These are phyloP conservation scores for Phyllostomus hastatus DNA, from an alignment of 2,113 vertebrate species.

Conservation along the genomic window DNA sequence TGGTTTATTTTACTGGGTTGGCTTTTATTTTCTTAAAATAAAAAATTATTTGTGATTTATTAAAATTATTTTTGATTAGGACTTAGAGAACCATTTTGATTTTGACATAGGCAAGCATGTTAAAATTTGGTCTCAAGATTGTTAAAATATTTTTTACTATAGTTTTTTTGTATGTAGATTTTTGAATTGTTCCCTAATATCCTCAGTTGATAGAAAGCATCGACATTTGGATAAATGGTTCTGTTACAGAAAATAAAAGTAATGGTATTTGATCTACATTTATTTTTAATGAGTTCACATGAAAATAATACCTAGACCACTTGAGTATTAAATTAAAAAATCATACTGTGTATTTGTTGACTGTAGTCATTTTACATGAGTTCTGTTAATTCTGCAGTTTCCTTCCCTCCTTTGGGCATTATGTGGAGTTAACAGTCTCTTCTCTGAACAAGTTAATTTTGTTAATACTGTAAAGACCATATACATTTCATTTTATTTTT, in stretches of 20 bases:
- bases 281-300: not conserved
- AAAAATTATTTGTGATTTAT: not conserved
- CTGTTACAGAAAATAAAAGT: not conserved
- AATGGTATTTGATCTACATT: not conserved
- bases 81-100: not conserved
- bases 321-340: not conserved
- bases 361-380: not conserved
- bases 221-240: conserved; percentile 27
- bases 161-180: not conserved
- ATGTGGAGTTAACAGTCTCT: not conserved
- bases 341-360: not conserved
- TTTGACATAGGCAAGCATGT: not conserved
- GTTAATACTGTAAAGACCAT: not conserved
- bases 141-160: not conserved
- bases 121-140: not conserved
- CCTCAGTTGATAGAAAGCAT: not conserved
- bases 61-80: not conserved
- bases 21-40: not conserved
- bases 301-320: not conserved
- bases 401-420: not conserved
- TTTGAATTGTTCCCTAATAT: not conserved
- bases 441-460: not conserved
- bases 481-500: not conserved
- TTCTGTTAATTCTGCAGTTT: not conserved
- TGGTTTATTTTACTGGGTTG: conserved; percentile 29